Percentiles rank a stretch among this genome's conserved stretches.
phyloP scores from a whole-genome alignment of 2,797 vertebrate species.

The Sebastes melanostomus region DNA sequence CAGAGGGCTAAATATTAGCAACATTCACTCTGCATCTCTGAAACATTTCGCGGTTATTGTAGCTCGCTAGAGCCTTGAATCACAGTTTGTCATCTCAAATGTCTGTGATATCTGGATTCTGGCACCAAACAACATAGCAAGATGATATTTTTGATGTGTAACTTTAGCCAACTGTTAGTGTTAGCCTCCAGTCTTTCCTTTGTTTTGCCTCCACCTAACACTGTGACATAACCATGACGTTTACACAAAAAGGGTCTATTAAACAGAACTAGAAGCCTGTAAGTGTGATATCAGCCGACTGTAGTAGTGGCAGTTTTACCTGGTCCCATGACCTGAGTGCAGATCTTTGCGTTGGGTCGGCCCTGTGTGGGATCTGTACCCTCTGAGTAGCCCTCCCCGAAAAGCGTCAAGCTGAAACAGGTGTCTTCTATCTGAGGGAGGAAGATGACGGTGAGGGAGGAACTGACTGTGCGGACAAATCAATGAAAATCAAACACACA shows the following conservation, averaged over 20 bases:
- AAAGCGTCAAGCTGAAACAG: conserved; percentile 87
- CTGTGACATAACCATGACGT: too few species aligned
- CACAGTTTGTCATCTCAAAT: too few species aligned
- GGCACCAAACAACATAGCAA: too few species aligned
- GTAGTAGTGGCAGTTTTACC: conserved; percentile 66
- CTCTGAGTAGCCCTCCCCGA: conserved; percentile 87
- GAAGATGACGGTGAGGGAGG: not conserved
- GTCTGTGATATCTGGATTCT: too few species aligned
- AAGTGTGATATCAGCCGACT: not conserved
- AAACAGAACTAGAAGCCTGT: not conserved
- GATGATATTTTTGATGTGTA: too few species aligned
- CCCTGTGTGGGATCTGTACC: conserved; percentile 74
- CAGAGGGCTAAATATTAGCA: too few species aligned
- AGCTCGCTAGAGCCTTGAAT: too few species aligned
- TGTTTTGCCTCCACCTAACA: too few species aligned
- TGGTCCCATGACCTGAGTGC: conserved; percentile 88
- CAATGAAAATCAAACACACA: not conserved
- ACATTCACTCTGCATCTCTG: too few species aligned
- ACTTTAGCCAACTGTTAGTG: too few species aligned
- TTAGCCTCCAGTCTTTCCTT: too few species aligned
- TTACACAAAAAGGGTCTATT: not conserved
- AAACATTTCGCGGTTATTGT: too few species aligned
- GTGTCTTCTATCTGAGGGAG: conserved; percentile 83
- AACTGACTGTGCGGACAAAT: not conserved
- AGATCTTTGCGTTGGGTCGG: conserved; percentile 86